Evolutionary conservation across 1,140 invertebrate species (phyloP), one percentile per base, ranked within the genome.

Genomic region (Rhyzopertha dominica): DNA sequence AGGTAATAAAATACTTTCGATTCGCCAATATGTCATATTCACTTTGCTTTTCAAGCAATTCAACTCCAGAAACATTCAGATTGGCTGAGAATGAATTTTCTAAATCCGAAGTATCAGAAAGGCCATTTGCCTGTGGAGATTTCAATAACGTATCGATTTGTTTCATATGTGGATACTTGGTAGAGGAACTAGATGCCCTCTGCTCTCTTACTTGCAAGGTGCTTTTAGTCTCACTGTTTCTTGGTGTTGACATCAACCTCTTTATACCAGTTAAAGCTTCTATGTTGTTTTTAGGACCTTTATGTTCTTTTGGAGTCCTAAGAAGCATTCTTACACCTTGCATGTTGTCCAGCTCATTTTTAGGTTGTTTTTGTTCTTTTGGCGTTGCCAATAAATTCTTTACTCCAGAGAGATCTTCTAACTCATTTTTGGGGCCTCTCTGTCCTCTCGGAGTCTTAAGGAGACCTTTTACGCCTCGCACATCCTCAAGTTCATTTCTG

Each of bases 221-320:
- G 32, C 53, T 56, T 23, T 48, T 51, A 3, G 39, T 35, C n/a
- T 34, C 42, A 18, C 17, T 10, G 24, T 57, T 54, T 8, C 57
- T 48, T 43, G 25, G 52, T 36, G 43, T 45, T 25, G 49, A 60
- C 20, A 73, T 68, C 22, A 71, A 35, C 13, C 51, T 43, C 47
- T 70, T 72, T 0, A 72, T 57, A 12, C 69, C 70, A 5, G 49
- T 49, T 0, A 74, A 56, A 30, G 70, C 59, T n/a, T 54, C 63
- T 20, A 73, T 40, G 49, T 74, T 68, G 43, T 73, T 71, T 18
- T 44, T 60, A 13, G 59, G 45, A 4, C 65, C 67, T 30, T 55
- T 58, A 16, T 17, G 4, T 12, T 16, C 17, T 43, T 23, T 42
- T 9, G 47, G 47, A 31, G 53, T 41, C 18, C 26, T 50, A 26